Evolutionary conservation across 2,113 vertebrate species (phyloP).

Genomic region (Phycodurus eques): DNA sequence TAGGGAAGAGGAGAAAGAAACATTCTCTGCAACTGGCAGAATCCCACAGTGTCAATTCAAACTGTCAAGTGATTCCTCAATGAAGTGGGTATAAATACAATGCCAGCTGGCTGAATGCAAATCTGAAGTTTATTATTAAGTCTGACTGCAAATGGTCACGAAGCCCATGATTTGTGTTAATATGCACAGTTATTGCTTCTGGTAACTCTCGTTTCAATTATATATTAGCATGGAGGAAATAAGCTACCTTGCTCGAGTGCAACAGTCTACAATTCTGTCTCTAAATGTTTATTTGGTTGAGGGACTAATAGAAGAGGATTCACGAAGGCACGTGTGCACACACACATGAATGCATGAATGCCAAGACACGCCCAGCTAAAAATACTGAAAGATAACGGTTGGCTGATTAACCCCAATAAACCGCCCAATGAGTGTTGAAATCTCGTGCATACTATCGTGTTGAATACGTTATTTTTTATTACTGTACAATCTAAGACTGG

Average conservation of each 20-base stretch:
- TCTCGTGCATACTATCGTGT: too few species aligned
- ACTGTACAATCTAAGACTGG: too few species aligned
- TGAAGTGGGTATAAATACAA: slow-evolving; percentile 6
- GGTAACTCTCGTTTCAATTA: neutral
- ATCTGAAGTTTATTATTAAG: slow-evolving; percentile 2
- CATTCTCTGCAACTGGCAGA: neutral
- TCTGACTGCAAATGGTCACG: neutral
- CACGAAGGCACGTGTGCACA: neutral
- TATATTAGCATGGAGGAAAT: neutral
- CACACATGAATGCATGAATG: neutral
- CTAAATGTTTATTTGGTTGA: neutral
- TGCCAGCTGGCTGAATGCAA: neutral
- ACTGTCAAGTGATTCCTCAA: slow-evolving; percentile 12
- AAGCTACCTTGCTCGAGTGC: neutral
- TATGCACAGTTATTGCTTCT: neutral
- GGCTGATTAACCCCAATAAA: neutral
- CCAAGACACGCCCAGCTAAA: neutral
- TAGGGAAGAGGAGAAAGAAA: slow-evolving; percentile 12
- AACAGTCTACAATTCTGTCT: neutral
- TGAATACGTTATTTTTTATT: too few species aligned
- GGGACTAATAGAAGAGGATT: neutral
- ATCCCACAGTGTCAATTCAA: slow-evolving; percentile 18
- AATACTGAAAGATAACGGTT: neutral
- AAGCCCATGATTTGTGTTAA: neutral
- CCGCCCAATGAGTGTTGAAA: neutral